Evolutionary conservation across 2,113 vertebrate species (phyloP).

Genomic region (Rhineura floridana): DNA sequence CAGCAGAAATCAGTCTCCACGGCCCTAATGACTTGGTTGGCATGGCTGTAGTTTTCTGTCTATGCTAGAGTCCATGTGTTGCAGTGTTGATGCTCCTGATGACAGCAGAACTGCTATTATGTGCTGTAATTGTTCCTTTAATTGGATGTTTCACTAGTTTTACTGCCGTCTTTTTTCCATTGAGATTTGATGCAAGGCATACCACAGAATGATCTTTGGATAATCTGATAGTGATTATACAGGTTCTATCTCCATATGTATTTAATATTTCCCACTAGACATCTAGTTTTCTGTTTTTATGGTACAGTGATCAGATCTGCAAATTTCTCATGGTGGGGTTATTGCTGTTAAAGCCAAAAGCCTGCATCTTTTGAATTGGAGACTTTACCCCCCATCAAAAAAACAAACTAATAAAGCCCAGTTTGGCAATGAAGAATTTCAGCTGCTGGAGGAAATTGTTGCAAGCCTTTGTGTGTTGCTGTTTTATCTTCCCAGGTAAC

Average conservation of each 20-base stretch:
- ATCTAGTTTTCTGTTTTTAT: not conserved
- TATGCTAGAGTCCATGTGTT: not conserved
- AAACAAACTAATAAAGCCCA: too few species aligned
- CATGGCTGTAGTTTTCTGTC: not conserved
- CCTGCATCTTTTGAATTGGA: not conserved
- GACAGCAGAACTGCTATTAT: slow-evolving; percentile 25
- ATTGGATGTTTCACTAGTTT: not conserved
- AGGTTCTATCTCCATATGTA: not conserved
- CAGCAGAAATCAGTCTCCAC: not conserved
- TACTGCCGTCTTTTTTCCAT: not conserved
- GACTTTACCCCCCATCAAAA: not conserved
- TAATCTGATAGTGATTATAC: not conserved
- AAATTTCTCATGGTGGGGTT: not conserved
- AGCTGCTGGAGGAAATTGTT: not conserved
- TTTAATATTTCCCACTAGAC: not conserved
- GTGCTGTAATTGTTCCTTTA: slow-evolving; percentile 25
- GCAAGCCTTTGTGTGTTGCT: not conserved
- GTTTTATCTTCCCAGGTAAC: not conserved
- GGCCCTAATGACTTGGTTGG: not conserved
- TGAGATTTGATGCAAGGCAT: not conserved
- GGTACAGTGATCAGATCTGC: not conserved
- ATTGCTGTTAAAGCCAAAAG: not conserved
- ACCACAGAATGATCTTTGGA: not conserved
- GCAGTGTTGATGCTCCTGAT: not conserved
- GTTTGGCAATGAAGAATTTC: not conserved